These are phyloP conservation scores for Zenarchopterus dispar DNA, from an alignment of 2,797 vertebrate species.

Conservation along the genomic window DNA sequence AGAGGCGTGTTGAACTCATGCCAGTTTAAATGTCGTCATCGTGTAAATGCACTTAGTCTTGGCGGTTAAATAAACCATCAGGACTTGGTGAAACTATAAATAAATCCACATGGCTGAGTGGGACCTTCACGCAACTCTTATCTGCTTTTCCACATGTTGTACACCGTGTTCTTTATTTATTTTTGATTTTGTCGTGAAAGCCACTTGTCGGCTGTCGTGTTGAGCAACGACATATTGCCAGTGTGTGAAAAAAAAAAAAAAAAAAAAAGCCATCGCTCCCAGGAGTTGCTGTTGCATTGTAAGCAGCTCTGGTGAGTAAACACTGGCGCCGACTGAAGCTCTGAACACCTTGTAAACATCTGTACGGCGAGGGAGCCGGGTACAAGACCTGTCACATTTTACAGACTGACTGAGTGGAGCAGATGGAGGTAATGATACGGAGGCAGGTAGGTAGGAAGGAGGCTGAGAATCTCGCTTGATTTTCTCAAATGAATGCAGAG, in stretches of 20 bases:
- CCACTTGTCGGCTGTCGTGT: constrained; percentile 38
- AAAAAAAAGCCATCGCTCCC: constrained; percentile 54
- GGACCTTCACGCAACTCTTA: constrained; percentile 15
- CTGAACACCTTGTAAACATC: constrained; percentile 65
- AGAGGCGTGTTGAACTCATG: constrained; percentile 14
- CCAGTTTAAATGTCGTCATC: not conserved
- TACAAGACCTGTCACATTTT: constrained; percentile 38
- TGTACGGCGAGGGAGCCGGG: constrained; percentile 18
- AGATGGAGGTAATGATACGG: constrained; percentile 38
- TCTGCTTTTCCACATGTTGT: constrained; percentile 36
- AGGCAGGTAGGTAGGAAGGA: constrained; percentile 21
- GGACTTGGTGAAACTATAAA: constrained; percentile 24
- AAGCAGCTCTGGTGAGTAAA: constrained; percentile 48
- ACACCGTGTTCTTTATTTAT: not conserved
- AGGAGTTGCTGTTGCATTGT: constrained; percentile 36
- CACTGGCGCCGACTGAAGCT: constrained; percentile 43
- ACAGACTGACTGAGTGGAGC: constrained; percentile 11
- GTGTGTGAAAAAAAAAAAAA: constrained; percentile 21
- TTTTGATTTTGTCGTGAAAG: constrained; percentile 13
- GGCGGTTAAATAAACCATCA: constrained; percentile 27
- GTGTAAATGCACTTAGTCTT: constrained; percentile 10
- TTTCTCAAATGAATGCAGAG: constrained; percentile 7
- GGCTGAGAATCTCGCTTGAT: constrained; percentile 1
- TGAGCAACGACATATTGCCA: constrained; percentile 46
- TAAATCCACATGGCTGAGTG: constrained; percentile 24